These are phyloP conservation scores for Sebastolobus altivelis DNA, from an alignment of 2,797 vertebrate species.

Conservation along the genomic window DNA sequence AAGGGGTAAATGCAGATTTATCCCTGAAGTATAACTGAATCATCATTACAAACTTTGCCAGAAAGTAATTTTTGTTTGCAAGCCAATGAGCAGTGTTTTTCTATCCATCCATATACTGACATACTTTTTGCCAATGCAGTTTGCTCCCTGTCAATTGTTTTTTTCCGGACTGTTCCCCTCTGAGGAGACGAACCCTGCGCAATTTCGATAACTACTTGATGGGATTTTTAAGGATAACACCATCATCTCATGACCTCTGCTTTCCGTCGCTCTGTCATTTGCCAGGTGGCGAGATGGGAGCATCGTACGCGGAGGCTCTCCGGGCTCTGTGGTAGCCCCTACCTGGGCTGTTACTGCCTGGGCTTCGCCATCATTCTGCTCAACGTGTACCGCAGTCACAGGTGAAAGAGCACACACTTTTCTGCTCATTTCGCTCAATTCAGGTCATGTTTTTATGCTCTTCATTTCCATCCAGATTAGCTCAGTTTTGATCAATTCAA, in stretches of 20 bases:
- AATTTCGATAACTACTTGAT: not conserved
- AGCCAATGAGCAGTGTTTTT: not conserved
- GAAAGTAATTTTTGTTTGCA: not conserved
- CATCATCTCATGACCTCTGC: not conserved
- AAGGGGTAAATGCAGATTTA: not conserved
- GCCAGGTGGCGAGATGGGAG: constrained; percentile 80
- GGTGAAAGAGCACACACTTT: constrained; percentile 75
- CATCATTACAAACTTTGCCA: not conserved
- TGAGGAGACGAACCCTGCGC: not conserved
- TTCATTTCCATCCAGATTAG: not conserved
- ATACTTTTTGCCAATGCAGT: not conserved
- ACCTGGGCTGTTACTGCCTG: constrained; percentile 90
- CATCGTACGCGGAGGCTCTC: constrained; percentile 88
- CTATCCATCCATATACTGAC: not conserved
- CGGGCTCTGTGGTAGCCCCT: constrained; percentile 85
- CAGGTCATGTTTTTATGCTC: not conserved
- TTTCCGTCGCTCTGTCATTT: not conserved
- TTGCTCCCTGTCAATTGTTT: not conserved
- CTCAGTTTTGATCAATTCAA: not conserved
- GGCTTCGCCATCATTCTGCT: constrained; percentile 88
- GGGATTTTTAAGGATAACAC: not conserved
- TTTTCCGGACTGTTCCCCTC: not conserved
- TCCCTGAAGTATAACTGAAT: not conserved
- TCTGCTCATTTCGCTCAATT: not conserved
- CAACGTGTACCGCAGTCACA: constrained; percentile 91